Base-by-base conservation (phyloP, 2,113 vertebrate species). In the Labeo catla region DNA sequence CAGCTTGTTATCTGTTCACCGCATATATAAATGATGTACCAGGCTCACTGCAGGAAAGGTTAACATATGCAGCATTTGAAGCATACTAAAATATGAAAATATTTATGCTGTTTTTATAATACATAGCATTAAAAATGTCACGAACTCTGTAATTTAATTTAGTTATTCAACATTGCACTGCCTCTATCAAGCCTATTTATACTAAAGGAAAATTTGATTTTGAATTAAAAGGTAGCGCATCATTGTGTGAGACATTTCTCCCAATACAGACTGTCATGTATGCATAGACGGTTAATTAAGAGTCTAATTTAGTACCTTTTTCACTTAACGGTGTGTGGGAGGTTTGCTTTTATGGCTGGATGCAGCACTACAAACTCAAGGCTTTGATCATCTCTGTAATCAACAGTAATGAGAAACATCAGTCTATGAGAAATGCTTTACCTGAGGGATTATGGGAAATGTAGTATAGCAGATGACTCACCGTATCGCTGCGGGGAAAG, bases 401-500 rank as follows among this genome's bases (percentile, higher is more conserved):
- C 91, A 72, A 88, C 89, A 87, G 81, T 87, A 86, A 87, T 84
- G 90, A 93, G 90, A 92, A 92, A 93, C 86, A 91, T 92, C 87
- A 85, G 91, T 90, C 86, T 90, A 92, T 91, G 92, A 92, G 92
- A 93, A 92, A 93, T 93, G 92, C 92, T 91, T 90, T 88, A 80
- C 81, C 81, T 80, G 65, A 85, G 81, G 84, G 76, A 84, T 88
- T 91, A 92, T 88, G 90, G 90, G 87, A 91, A 91, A 90, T 87
- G 92, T 91, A 91, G 91, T 92, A 90, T 89, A 92, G 89, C 89
- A 89, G 87, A 89, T 92, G 92, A 92, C 92, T 93, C 92, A 92
- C 92, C 88, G 88, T 89, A 91, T 90, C 89, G 87, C 91, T 83
- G 54, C 87, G 84, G 84, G 90, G 89, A 93, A 92, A 90, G 87